These are phyloP conservation scores for Darevskia nairensis DNA, from an alignment of 2,797 vertebrate genomes.

Conservation along the genomic window DNA sequence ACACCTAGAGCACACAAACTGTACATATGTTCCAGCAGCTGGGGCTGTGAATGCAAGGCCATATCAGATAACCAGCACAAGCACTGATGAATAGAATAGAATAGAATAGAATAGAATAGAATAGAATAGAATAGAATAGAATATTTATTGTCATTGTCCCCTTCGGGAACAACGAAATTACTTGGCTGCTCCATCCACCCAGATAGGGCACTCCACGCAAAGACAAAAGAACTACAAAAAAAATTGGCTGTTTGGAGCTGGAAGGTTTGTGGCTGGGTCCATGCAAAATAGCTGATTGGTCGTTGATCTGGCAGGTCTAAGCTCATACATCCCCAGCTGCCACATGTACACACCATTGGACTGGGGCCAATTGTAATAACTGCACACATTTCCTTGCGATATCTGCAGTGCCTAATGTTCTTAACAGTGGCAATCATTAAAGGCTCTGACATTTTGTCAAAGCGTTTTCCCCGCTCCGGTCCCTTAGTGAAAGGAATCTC, in stretches of 20 bases:
- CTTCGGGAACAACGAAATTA: too few species aligned
- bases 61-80: neutral
- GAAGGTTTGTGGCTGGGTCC: neutral
- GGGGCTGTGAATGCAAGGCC: too few species aligned
- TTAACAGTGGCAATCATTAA: slow-evolving; percentile 39
- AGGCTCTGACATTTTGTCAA: neutral
- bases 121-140: too few species aligned
- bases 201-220: too few species aligned
- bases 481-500: slow-evolving; percentile 7
- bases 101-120: too few species aligned
- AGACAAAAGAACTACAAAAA: too few species aligned
- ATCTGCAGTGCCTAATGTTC: slow-evolving; percentile 32
- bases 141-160: too few species aligned
- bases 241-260: neutral
- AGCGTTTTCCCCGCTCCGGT: slow-evolving; percentile 6
- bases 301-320: neutral
- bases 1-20: neutral
- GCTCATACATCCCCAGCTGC: neutral
- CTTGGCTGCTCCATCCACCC: too few species aligned
- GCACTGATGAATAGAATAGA: too few species aligned
- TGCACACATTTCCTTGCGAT: neutral
- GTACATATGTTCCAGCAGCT: neutral
- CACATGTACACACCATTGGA: neutral
- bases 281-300: neutral
- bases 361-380: neutral